These are phyloP conservation scores for Collichthys lucidus DNA, from an alignment of 2,113 vertebrate genomes.

Conservation along the genomic window DNA sequence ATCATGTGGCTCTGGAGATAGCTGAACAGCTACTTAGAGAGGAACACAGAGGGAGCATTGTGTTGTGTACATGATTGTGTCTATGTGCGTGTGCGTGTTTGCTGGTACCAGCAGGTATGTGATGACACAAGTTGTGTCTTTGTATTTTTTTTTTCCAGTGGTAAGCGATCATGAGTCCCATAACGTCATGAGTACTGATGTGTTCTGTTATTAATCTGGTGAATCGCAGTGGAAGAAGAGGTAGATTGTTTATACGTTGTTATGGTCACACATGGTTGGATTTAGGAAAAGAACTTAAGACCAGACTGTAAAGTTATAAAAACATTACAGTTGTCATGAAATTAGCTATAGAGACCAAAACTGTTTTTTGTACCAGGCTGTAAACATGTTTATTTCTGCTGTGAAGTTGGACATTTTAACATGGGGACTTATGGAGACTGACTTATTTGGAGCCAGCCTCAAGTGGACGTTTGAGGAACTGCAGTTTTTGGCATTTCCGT, in stretches of 20 bases:
- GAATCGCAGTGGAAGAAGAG: conserved; percentile 11
- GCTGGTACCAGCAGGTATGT: conserved; percentile 17
- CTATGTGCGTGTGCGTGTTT: not conserved
- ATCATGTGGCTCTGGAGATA: conserved; percentile 49
- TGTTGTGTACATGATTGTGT: conserved; percentile 11
- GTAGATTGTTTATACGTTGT: not conserved
- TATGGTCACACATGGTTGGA: too few relatives aligned
- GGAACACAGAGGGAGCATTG: conserved; percentile 43
- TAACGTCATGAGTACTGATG: conserved; percentile 9
- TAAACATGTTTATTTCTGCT: too few relatives aligned
- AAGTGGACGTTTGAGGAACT: too few relatives aligned
- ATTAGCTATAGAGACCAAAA: too few relatives aligned
- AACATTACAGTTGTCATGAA: too few relatives aligned
- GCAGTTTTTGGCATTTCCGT: too few relatives aligned
- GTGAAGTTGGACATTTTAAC: too few relatives aligned
- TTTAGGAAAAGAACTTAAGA: too few relatives aligned
- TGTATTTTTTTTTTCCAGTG: conserved; percentile 13
- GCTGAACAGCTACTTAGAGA: conserved; percentile 19
- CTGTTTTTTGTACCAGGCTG: too few relatives aligned
- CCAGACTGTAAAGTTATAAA: too few relatives aligned
- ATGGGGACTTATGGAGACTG: too few relatives aligned
- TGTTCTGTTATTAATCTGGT: conserved; percentile 23
- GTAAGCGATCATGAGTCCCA: conserved; percentile 34
- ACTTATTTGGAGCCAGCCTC: too few relatives aligned
- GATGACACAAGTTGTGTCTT: conserved; percentile 29